Conservation (phyloP, 2,113 vertebrate genomes). For the Petromus typicus region DNA sequence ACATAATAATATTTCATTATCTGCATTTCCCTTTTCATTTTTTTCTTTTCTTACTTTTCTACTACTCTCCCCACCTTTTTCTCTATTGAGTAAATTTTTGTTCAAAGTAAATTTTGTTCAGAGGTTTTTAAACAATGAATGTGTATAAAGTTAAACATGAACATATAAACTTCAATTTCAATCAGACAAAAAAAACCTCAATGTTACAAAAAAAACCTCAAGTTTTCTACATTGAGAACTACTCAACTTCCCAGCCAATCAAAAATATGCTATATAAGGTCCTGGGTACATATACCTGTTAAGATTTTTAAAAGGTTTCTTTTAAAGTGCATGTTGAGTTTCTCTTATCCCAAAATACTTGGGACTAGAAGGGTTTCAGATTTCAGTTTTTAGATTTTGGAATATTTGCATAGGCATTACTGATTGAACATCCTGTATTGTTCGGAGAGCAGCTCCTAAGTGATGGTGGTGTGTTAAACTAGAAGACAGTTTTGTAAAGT, state of each 20-base stretch:
- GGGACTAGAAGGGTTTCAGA: neutral
- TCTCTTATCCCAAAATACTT: neutral
- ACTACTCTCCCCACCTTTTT: neutral
- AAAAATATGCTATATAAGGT: slow-evolving; percentile 24
- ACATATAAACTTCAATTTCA: slow-evolving; percentile 20
- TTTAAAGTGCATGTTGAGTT: neutral
- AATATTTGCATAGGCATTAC: neutral
- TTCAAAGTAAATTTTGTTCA: too few relatives aligned
- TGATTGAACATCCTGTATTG: neutral
- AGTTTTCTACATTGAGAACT: neutral
- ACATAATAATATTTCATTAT: neutral
- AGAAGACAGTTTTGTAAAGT: neutral
- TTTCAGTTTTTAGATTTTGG: neutral
- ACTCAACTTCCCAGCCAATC: neutral
- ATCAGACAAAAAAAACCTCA: slow-evolving; percentile 46
- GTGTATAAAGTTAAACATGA: slow-evolving; percentile 25
- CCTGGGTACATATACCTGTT: neutral
- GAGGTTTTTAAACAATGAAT: slow-evolving; percentile 60
- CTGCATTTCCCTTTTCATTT: neutral
- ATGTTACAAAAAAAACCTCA: neutral
- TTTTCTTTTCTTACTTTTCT: neutral
- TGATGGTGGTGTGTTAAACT: slow-evolving; percentile 4
- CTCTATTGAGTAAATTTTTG: slow-evolving; percentile 17
- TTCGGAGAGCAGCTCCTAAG: neutral
- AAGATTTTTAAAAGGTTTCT: neutral